Evolutionary conservation across 2,888 invertebrate genomes (phyloP).

Genomic region (Drosophila mimetica): DNA sequence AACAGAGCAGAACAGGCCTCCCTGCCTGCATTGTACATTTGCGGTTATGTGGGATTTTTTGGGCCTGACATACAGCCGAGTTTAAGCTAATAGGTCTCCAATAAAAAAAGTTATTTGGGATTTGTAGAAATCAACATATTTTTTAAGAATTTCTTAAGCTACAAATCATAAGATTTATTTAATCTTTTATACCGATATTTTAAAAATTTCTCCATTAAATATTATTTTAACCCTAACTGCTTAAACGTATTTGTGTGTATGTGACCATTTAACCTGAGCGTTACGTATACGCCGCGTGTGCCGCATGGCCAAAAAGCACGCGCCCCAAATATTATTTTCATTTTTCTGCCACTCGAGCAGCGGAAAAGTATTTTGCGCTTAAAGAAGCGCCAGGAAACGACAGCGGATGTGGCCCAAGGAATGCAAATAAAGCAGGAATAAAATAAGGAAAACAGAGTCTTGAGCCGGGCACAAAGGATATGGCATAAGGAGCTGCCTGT

Average conservation of each 20-base stretch:
- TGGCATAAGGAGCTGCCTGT: conserved; percentile 32
- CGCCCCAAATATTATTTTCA: conserved; percentile 71
- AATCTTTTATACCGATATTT: no score
- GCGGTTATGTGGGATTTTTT: conserved; percentile 48
- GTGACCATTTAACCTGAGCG: conserved; percentile 54
- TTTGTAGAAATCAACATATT: not conserved
- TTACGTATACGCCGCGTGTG: conserved; percentile 58
- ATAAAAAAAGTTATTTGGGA: not conserved
- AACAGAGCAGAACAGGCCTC: conserved; percentile 19
- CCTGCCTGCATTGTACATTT: conserved; percentile 51
- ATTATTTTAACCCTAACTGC: conserved; percentile 7
- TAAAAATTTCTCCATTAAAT: not conserved
- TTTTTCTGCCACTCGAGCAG: conserved; percentile 46
- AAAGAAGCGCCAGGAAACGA: conserved; percentile 67
- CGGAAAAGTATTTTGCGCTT: conserved; percentile 74
- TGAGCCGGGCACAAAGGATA: conserved; percentile 30
- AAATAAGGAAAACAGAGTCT: conserved; percentile 20
- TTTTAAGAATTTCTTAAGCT: no score
- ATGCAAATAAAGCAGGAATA: conserved; percentile 68
- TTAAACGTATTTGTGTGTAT: conserved; percentile 30
- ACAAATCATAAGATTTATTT: no score
- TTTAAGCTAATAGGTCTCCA: not conserved
- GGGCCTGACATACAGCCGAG: conserved; percentile 16
- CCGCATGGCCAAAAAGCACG: conserved; percentile 59
- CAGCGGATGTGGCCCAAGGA: conserved; percentile 69